These are phyloP conservation scores for Ceyx melanurus DNA, from an alignment of 2,113 vertebrate genomes.

Conservation along the genomic window DNA sequence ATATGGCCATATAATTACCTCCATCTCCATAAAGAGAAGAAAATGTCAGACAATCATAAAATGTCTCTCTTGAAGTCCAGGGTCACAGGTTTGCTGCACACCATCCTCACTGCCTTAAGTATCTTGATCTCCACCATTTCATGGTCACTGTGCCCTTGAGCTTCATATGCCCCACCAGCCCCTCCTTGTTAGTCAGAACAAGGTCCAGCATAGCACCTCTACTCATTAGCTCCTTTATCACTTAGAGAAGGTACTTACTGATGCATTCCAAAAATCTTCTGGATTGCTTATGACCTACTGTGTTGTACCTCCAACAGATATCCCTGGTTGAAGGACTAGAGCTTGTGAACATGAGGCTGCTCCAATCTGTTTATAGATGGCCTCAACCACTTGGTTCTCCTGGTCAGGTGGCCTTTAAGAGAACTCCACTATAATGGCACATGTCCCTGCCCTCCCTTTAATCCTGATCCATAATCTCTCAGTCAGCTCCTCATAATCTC, in stretches of 20 bases:
- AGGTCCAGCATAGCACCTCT: not conserved
- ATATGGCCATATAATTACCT: conserved; percentile 1
- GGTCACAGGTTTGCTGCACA: no score
- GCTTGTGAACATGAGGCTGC: no score
- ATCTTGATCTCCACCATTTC: no score
- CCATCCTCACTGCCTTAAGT: no score
- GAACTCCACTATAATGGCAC: not conserved
- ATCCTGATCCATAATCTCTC: not conserved
- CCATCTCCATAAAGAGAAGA: not conserved
- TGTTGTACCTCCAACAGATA: not conserved
- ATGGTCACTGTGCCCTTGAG: no score
- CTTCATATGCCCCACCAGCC: not conserved
- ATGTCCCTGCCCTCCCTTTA: not conserved
- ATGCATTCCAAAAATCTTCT: not conserved
- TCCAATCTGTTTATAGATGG: no score
- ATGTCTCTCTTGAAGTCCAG: no score
- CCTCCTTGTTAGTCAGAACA: not conserved
- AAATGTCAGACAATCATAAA: not conserved
- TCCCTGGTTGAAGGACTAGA: no score
- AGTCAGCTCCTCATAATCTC: not conserved
- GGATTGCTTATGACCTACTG: not conserved
- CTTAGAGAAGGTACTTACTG: not conserved
- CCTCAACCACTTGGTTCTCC: no score
- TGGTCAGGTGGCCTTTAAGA: not conserved
- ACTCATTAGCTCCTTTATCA: not conserved